Evolutionary conservation across 2,797 vertebrate species (phyloP).

Genomic region (Antennarius maculatus): DNA sequence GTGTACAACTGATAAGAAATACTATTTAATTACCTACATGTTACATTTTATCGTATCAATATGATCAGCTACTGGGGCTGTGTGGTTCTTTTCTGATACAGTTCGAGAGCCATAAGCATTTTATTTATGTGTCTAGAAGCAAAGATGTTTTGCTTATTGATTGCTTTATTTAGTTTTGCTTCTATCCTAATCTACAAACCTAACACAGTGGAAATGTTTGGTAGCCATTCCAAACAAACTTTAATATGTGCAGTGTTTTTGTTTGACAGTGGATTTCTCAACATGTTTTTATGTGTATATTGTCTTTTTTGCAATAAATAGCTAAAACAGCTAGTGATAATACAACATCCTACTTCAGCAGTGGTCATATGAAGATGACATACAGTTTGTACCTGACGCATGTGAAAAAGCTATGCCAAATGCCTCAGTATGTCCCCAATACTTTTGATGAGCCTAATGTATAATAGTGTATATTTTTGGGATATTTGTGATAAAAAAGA

Average conservation of each 20-base stretch:
- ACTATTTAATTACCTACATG: slow-evolving; percentile 91
- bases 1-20: slow-evolving; percentile 94
- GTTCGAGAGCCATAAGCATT: slow-evolving; percentile 54
- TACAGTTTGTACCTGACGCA: too few relatives aligned
- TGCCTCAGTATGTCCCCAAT: too few relatives aligned
- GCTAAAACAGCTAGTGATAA: not conserved
- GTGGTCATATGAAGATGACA: not conserved
- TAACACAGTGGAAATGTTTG: slow-evolving; percentile 24
- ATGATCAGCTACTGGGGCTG: slow-evolving; percentile 76
- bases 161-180: slow-evolving; percentile 1
- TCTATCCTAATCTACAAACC: slow-evolving; percentile 25
- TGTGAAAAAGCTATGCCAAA: too few relatives aligned
- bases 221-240: not conserved
- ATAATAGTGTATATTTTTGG: too few relatives aligned
- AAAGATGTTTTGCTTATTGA: slow-evolving; percentile 32
- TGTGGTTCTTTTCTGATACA: slow-evolving; percentile 69
- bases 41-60: slow-evolving; percentile 79
- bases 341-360: not conserved
- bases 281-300: not conserved
- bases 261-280: not conserved
- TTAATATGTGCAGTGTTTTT: not conserved
- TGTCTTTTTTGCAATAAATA: not conserved
- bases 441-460: too few relatives aligned
- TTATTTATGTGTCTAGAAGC: slow-evolving; percentile 58
- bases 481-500: too few relatives aligned